These are phyloP conservation scores for Labia minor DNA, from an alignment of 2,888 invertebrate species.

Conservation along the genomic window DNA sequence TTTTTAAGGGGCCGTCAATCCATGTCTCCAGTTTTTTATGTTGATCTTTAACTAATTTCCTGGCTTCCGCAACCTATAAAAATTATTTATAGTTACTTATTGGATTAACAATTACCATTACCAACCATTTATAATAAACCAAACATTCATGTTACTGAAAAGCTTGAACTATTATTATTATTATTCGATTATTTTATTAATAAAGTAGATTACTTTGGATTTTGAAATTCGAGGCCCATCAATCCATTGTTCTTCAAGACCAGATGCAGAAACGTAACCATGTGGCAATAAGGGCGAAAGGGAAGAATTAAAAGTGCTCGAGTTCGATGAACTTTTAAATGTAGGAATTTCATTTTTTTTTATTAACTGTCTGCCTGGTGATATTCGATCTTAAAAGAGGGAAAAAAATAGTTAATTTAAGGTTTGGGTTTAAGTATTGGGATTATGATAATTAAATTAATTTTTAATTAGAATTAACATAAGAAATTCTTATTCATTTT, in stretches of 20 bases:
- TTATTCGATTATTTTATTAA: too few relatives aligned
- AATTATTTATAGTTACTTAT: not conserved
- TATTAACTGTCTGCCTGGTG: not conserved
- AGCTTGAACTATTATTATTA: too few relatives aligned
- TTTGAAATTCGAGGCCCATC: slow-evolving; percentile 87
- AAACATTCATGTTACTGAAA: too few relatives aligned
- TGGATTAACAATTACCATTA: too few relatives aligned
- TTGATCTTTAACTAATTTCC: slow-evolving; percentile 65
- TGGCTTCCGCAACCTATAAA: slow-evolving; percentile 50
- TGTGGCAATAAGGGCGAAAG: not conserved
- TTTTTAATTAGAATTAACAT: too few relatives aligned
- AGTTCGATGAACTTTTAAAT: slow-evolving; percentile 18
- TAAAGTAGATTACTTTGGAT: slow-evolving; percentile 57
- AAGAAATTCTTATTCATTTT: too few relatives aligned
- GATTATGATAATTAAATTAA: too few relatives aligned
- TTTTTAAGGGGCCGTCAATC: slow-evolving; percentile 87
- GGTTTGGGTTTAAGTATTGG: too few relatives aligned
- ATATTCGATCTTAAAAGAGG: not conserved
- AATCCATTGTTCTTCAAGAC: slow-evolving; percentile 89
- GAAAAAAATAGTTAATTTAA: too few relatives aligned
- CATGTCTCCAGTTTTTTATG: slow-evolving; percentile 82
- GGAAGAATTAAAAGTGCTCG: slow-evolving; percentile 21
- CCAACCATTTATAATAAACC: too few relatives aligned
- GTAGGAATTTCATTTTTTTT: not conserved
- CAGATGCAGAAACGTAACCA: slow-evolving; percentile 32